phyloP scores from a whole-genome alignment of 1,140 invertebrate species.

The Whitmania pigra region DNA sequence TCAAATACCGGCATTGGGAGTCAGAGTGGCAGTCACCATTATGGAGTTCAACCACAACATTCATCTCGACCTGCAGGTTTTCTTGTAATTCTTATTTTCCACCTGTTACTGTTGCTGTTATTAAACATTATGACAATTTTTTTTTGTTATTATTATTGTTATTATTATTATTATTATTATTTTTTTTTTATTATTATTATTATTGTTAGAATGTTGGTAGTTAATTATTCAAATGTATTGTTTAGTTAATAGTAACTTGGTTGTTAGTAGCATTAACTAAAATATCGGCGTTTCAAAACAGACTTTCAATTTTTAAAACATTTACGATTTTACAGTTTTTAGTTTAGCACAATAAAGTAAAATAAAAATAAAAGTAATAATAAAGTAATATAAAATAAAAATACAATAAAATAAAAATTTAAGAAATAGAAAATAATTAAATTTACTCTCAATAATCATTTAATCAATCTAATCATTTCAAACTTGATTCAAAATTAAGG shows the following conservation, averaged over 20 bases:
- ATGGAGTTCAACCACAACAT: too few relatives aligned
- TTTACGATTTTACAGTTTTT: too few relatives aligned
- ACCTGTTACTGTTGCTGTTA: not conserved
- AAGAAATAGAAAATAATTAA: not conserved
- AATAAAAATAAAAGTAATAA: too few relatives aligned
- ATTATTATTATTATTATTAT: constrained; percentile 11
- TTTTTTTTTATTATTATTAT: constrained; percentile 10
- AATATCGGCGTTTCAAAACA: too few relatives aligned
- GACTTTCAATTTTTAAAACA: too few relatives aligned
- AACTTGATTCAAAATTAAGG: not conserved
- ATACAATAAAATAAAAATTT: not conserved
- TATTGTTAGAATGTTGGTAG: too few relatives aligned
- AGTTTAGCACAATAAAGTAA: too few relatives aligned
- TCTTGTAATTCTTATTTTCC: not conserved
- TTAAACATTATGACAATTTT: too few relatives aligned
- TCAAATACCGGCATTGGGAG: constrained; percentile 72
- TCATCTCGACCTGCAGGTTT: not conserved
- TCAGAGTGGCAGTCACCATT: constrained; percentile 7
- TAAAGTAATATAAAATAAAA: not conserved
- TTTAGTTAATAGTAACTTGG: too few relatives aligned
- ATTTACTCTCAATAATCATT: not conserved
- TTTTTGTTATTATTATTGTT: constrained; percentile 2
- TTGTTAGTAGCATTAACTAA: too few relatives aligned
- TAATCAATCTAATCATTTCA: not conserved
- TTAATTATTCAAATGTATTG: too few relatives aligned